phyloP scores from a whole-genome alignment of 2,888 invertebrate species.

The Macrophya alboannulata region DNA sequence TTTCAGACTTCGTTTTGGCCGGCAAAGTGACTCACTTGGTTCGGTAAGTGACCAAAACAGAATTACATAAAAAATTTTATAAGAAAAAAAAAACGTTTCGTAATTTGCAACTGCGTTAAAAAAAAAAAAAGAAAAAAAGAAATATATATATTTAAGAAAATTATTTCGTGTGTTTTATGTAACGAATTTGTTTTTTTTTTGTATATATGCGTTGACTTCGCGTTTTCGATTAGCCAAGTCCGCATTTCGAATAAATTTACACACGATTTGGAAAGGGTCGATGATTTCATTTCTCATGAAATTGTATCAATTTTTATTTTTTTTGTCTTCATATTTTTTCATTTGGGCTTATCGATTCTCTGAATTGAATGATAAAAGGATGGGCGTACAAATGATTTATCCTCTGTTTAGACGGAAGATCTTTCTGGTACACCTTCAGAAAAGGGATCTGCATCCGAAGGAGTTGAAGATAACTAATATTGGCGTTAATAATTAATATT shows the following conservation, averaged over 20 bases:
- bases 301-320: background rate
- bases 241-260: background rate
- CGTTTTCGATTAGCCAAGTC: background rate
- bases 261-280: no score
- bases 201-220: background rate
- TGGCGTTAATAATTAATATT: constrained; percentile 25
- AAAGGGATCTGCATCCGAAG: constrained; percentile 22
- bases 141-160: background rate
- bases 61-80: background rate
- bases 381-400: constrained; percentile 9
- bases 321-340: background rate
- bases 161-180: background rate
- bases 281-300: background rate
- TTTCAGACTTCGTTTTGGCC: constrained; percentile 43
- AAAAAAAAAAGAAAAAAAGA: background rate
- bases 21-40: constrained; percentile 29
- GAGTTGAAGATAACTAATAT: constrained; percentile 45
- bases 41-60: constrained; percentile 8
- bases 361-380: background rate
- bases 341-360: background rate
- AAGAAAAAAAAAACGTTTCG: background rate
- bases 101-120: background rate
- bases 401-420: constrained; percentile 32
- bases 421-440: constrained; percentile 22
- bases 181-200: background rate